Conservation (phyloP, 2,113 vertebrate genomes). For the Labeo catla region DNA sequence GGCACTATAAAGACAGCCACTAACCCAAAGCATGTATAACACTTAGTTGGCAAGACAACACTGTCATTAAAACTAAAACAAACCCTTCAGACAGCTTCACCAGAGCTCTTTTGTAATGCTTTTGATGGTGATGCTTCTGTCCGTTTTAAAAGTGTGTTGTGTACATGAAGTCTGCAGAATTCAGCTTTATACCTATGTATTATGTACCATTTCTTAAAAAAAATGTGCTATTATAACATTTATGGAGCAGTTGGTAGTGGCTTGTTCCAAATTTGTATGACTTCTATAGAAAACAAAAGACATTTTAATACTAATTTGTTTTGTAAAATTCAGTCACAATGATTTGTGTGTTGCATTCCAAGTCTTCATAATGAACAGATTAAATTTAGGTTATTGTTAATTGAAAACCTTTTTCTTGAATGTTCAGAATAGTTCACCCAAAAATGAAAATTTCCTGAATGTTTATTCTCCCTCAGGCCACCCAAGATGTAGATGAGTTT, state of each 20-base stretch:
- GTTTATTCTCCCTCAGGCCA: too few relatives aligned
- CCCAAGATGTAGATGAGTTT: too few relatives aligned
- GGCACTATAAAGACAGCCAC: constrained; percentile 61
- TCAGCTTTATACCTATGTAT: neutral
- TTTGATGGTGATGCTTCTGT: constrained; percentile 18
- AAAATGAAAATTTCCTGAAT: too few relatives aligned
- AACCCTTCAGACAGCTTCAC: constrained; percentile 46
- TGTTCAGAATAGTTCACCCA: too few relatives aligned
- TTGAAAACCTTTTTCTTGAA: too few relatives aligned
- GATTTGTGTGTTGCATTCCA: neutral
- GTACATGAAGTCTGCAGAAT: constrained; percentile 12
- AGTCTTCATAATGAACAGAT: neutral
- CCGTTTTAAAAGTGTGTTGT: constrained; percentile 2
- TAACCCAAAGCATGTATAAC: constrained; percentile 62
- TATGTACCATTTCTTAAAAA: neutral
- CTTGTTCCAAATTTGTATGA: neutral
- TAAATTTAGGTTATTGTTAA: too few relatives aligned
- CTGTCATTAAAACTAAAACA: constrained; percentile 62
- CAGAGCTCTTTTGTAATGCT: constrained; percentile 46
- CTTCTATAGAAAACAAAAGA: neutral
- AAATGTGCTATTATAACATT: neutral
- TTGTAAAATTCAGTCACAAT: neutral
- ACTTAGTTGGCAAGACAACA: constrained; percentile 56
- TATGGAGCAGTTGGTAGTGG: neutral
- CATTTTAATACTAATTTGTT: neutral